Percentiles rank a stretch among this genome's conserved stretches.
Conservation (phyloP, 2,888 invertebrate genomes). For the Lysandra coridon region DNA sequence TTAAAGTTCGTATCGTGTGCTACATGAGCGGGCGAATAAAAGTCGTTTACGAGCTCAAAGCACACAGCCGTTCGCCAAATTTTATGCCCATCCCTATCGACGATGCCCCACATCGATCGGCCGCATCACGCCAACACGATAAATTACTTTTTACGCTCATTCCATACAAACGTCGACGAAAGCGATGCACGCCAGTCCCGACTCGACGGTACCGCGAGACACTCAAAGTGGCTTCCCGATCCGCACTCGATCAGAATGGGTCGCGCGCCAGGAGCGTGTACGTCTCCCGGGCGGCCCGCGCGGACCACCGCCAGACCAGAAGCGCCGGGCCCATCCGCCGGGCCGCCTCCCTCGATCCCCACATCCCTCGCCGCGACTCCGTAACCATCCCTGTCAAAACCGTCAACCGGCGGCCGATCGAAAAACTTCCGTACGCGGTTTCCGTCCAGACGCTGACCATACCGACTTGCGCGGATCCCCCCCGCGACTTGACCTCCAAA, state of each 20-base stretch:
- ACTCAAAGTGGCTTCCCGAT: slow-evolving; percentile 53
- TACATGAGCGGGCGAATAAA: slow-evolving; percentile 20
- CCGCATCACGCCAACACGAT: slow-evolving; percentile 68
- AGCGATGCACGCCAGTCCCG: slow-evolving; percentile 60
- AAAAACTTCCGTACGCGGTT: slow-evolving; percentile 65
- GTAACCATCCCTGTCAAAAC: slow-evolving; percentile 51
- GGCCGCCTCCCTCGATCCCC: not conserved
- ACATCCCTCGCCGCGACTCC: not conserved
- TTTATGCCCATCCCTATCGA: slow-evolving; percentile 67
- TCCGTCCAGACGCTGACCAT: slow-evolving; percentile 69
- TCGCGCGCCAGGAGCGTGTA: slow-evolving; percentile 68
- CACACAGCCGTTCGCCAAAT: slow-evolving; percentile 58
- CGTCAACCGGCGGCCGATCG: slow-evolving; percentile 59
- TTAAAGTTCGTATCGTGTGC: slow-evolving; percentile 1
- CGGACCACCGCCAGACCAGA: slow-evolving; percentile 59
- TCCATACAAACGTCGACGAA: slow-evolving; percentile 57
- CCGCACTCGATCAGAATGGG: slow-evolving; percentile 44
- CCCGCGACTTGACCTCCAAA: slow-evolving; percentile 64
- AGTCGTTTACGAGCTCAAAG: slow-evolving; percentile 14
- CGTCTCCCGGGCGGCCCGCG: slow-evolving; percentile 62
- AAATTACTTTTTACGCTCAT: slow-evolving; percentile 73
- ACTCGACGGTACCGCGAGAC: slow-evolving; percentile 54
- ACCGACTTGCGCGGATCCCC: slow-evolving; percentile 68
- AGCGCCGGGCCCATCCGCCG: slow-evolving; percentile 56
- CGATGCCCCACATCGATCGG: slow-evolving; percentile 66